A percentile compares a stretch with the other conserved stretches of the same genome.
phyloP scores from a whole-genome alignment of 30 jellyfish, hydroid and myxozoan species.

The Aurelia sp. region DNA sequence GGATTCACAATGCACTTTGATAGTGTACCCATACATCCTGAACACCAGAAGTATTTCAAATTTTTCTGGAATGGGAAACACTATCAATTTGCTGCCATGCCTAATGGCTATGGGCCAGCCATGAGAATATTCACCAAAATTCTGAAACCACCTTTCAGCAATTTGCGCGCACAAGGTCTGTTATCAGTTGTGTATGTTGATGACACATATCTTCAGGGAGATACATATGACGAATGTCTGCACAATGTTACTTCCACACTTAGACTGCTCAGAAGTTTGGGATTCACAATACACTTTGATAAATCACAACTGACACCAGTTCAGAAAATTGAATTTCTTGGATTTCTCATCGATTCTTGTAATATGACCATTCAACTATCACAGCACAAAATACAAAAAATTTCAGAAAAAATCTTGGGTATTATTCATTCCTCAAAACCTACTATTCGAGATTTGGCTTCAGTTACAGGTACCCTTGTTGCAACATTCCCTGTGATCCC shows the following conservation, averaged over 20 bases:
- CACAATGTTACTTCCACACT: too few relatives aligned
- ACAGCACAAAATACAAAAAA: not conserved
- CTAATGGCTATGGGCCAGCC: too few relatives aligned
- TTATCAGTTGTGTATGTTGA: too few relatives aligned
- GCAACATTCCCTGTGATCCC: constrained; percentile 30
- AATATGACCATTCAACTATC: not conserved
- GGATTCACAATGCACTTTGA: too few relatives aligned
- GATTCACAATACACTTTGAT: not conserved
- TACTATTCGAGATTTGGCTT: constrained; percentile 32
- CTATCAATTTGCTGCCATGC: too few relatives aligned
- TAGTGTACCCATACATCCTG: not conserved
- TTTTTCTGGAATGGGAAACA: too few relatives aligned
- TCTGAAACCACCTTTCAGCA: too few relatives aligned
- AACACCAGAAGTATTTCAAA: not conserved
- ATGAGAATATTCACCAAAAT: too few relatives aligned
- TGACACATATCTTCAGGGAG: too few relatives aligned
- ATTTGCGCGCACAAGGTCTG: too few relatives aligned
- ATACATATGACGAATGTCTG: too few relatives aligned
- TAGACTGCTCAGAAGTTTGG: not conserved
- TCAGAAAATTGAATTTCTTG: not conserved
- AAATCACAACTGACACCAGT: not conserved
- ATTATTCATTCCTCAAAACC: not conserved
- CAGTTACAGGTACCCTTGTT: constrained; percentile 15
- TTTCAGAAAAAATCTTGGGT: not conserved
- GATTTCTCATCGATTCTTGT: not conserved